Base-by-base conservation (phyloP, 1,140 invertebrate genomes). In the Phenacoccus solenopsis region DNA sequence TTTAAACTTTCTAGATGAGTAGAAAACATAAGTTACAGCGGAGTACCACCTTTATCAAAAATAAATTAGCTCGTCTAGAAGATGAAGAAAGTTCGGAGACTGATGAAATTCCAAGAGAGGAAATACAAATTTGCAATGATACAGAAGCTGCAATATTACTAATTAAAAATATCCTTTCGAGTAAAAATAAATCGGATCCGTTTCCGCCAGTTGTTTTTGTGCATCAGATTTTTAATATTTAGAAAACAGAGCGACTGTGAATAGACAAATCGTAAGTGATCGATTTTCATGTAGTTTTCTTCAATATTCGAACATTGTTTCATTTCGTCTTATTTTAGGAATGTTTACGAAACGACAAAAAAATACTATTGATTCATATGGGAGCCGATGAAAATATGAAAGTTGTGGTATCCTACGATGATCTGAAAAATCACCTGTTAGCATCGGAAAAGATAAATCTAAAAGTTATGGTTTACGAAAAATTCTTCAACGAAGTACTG, bases 151-250 rank as follows among this genome's bases (percentile, higher is more conserved):
- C 68, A 4, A 64, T 71, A 67, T 59, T 12, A 9, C 69, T 61
- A 38, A 71, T 71, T 16, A 61, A 64, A 22, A 22, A 30, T 22
- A 27, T 64, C 5, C 27, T 71, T 28, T 57, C 59, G 16, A 3
- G n/a, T 7, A 56, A 16, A 12, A 57, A 27, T 20, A 0, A n/a
- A 68, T 27, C 32, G 0, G 4, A 69, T 28, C 68, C 35, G 20
- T 71, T 49, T 28, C 71, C 71, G 10, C 68, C 71, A 9, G 28
- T 71, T 30, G 25, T 71, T 13, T 71, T 69, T 49, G 35, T 71
- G 28, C 28, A 56, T 28, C 71, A 71, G 38, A 22, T 71, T 20
- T 69, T 59, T 28, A 67, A 71, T 64, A 71, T 71, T 28, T 71
- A 20, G 20, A 71, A 12, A 69, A 71, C 35, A 69, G 59, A 28